These are phyloP conservation scores for Bujurquina vittata DNA, from an alignment of 2,113 vertebrate species.

Conservation along the genomic window DNA sequence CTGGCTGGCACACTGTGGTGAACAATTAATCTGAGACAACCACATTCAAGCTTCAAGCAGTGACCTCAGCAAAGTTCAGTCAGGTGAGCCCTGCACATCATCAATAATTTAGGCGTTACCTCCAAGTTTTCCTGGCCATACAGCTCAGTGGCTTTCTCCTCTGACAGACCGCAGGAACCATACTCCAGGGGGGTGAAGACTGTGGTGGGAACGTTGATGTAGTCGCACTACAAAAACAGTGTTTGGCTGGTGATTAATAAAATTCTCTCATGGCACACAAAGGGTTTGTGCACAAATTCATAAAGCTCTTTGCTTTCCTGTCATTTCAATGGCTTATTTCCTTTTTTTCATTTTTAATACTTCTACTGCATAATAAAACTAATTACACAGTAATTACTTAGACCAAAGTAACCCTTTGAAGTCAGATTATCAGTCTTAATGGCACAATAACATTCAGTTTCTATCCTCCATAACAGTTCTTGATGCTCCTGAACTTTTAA, in stretches of 20 bases:
- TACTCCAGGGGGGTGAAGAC: slow-evolving; percentile 98
- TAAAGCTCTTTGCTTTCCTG: background rate
- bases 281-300: background rate
- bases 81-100: background rate
- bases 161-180: slow-evolving; percentile 90
- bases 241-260: background rate
- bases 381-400: too few species aligned
- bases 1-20: background rate
- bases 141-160: slow-evolving; percentile 86
- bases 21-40: background rate
- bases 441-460: background rate
- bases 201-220: slow-evolving; percentile 91
- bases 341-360: background rate
- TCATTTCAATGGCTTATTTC: background rate
- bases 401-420: background rate
- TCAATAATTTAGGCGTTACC: slow-evolving; percentile 71
- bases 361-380: too few species aligned
- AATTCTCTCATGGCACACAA: background rate
- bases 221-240: slow-evolving; percentile 88
- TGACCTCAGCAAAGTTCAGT: background rate
- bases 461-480: rapidly evolving
- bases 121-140: slow-evolving; percentile 88
- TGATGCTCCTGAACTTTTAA: background rate
- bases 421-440: background rate
- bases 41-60: background rate